A percentile compares a stretch with the other conserved stretches of the same genome.
Evolutionary conservation across 2,113 vertebrate genomes (phyloP).

Genomic region (Myodes glareolus): DNA sequence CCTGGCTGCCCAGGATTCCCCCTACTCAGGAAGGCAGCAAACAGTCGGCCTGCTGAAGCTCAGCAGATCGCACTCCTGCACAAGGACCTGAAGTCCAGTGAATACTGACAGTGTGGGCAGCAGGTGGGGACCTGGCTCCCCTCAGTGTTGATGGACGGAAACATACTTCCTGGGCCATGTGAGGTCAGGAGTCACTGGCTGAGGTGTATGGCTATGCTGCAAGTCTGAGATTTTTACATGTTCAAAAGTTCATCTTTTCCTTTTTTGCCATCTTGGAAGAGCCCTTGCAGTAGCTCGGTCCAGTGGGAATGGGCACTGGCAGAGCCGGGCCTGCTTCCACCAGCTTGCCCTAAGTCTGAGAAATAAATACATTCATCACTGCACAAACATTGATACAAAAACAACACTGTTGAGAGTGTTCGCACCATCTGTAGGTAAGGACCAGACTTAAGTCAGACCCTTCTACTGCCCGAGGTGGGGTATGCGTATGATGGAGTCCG

Average conservation of each 20-base stretch:
- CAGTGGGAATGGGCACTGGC: not conserved
- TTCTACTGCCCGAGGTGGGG: not conserved
- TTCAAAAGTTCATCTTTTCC: slow-evolving; percentile 84
- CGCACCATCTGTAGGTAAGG: slow-evolving; percentile 95
- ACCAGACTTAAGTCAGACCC: slow-evolving; percentile 84
- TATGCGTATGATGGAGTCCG: not conserved
- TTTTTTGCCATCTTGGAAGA: slow-evolving; percentile 88
- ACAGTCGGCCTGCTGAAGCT: not conserved
- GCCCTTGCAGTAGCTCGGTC: slow-evolving; percentile 79
- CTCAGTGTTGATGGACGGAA: not conserved
- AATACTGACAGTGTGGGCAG: slow-evolving; percentile 37
- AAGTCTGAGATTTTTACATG: slow-evolving; percentile 90
- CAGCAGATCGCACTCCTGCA: slow-evolving; percentile 76
- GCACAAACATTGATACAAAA: slow-evolving; percentile 97
- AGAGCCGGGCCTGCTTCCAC: slow-evolving; percentile 17
- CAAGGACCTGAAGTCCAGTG: slow-evolving; percentile 45
- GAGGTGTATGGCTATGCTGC: slow-evolving; percentile 95
- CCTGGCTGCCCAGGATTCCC: slow-evolving; percentile 60
- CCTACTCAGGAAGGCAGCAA: not conserved
- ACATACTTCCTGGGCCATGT: slow-evolving; percentile 68
- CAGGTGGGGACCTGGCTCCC: not conserved
- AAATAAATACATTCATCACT: slow-evolving; percentile 99
- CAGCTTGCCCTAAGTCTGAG: slow-evolving; percentile 87
- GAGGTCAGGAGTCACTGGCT: slow-evolving; percentile 91
- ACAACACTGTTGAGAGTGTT: slow-evolving; percentile 98